Evolutionary conservation across 2,888 invertebrate species (phyloP).

Genomic region (Eulithis testata): DNA sequence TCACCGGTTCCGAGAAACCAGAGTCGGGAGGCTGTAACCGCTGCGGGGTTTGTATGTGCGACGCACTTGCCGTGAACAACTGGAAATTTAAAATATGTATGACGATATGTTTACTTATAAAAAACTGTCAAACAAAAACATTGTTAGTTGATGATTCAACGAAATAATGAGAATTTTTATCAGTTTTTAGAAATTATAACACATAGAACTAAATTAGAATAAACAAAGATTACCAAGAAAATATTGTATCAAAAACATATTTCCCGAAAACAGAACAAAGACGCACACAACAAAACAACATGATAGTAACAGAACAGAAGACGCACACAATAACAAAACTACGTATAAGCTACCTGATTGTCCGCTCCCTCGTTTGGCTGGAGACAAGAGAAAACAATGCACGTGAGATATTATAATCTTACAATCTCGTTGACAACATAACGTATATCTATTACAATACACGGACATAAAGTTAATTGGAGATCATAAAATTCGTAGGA

Average conservation of each 20-base stretch:
- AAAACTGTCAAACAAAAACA: neutral
- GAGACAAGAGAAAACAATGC: conserved; percentile 73
- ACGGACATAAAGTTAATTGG: conserved; percentile 30
- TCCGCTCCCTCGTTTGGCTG: conserved; percentile 81
- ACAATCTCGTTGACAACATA: conserved; percentile 35
- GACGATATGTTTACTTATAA: neutral
- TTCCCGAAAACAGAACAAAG: conserved; percentile 10
- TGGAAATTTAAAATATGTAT: conserved; percentile 41
- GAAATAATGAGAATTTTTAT: neutral
- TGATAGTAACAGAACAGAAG: conserved; percentile 10
- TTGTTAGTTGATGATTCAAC: neutral
- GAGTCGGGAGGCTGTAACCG: conserved; percentile 73
- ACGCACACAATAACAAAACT: conserved; percentile 22
- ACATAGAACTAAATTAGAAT: neutral
- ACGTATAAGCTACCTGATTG: conserved; percentile 71
- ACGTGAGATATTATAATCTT: conserved; percentile 49
- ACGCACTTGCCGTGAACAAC: conserved; percentile 75
- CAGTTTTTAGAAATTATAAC: conserved; percentile 16
- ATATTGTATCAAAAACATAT: neutral
- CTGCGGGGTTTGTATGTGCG: conserved; percentile 73
- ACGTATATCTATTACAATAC: conserved; percentile 15
- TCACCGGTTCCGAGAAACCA: conserved; percentile 74
- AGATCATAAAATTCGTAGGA: conserved; percentile 17
- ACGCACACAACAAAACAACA: conserved; percentile 31
- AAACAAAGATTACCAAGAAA: conserved; percentile 9